Evolutionary conservation across 2,113 vertebrate genomes (phyloP), one percentile per base, ranked within the genome.

Genomic region (Zosterops borbonicus): DNA sequence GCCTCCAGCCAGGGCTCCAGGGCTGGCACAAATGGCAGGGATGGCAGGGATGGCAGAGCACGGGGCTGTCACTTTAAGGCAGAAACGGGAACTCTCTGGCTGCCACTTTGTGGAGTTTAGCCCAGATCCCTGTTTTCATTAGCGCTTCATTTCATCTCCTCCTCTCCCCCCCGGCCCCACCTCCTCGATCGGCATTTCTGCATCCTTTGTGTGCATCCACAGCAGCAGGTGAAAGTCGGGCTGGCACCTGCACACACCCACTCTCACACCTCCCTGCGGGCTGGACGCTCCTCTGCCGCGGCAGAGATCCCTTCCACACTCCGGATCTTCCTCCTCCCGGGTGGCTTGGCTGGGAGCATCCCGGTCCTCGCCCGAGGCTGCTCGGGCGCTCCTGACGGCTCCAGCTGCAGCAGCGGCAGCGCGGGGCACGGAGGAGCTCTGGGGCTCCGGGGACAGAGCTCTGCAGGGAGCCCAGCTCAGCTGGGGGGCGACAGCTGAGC

Each of bases 111-210:
- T 2, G 79, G 84, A 93, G 90, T 95, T 96, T n/a, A 49, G 42
- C 64, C 31, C 85, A 64, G 52, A 63, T 95, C 55, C 35, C 71
- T 18, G 84, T 85, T 91, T 83, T 7, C 87, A 77, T 93, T 77
- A 91, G 78, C 70, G 41, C 24, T 73, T 79, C 82, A n/a, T 82
- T 82, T 47, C 78, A 85, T 76, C 78, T 78, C 94, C 65, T 94
- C 92, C 87, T 80, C 87, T 85, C 84, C 23, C 52, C 46, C 39
- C 19, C 90, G 31, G 88, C 94, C 85, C 96, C 96, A 93, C 92
- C 96, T 94, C 95, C 90, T 96, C 71, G 49, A 28, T 53, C 89
- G 16, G 92, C 95, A 44, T 90, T 60, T 89, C 91, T 81, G 80
- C 94, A 75, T 93, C 95, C 75, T 47, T 58, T 29, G 22, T 49